Percentiles rank a stretch among this genome's conserved stretches.
Evolutionary conservation across 92 coral and sea anemone species (phyloP).

Genomic region (Epizoanthus fatuus): DNA sequence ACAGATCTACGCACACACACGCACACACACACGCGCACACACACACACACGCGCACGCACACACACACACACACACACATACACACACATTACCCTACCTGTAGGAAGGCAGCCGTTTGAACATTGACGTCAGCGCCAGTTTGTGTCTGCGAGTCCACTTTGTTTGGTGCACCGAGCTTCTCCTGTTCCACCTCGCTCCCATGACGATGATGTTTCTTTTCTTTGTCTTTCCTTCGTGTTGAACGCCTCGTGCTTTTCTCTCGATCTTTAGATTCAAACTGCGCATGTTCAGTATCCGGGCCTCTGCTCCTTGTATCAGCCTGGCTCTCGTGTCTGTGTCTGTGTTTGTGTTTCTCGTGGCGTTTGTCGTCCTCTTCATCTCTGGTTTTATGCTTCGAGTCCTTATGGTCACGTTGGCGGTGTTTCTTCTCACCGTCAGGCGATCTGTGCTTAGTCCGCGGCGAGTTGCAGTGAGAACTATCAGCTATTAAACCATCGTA

Average conservation of each 20-base stretch:
- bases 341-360: slow-evolving; percentile 32
- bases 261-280: not conserved
- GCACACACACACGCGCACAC: not conserved
- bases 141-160: slow-evolving; percentile 23
- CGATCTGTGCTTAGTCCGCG: slow-evolving; percentile 11
- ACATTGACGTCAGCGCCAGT: slow-evolving; percentile 24
- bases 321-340: slow-evolving; percentile 15
- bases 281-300: slow-evolving; percentile 20
- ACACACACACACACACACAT: not conserved
- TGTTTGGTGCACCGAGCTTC: not conserved
- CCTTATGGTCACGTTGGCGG: slow-evolving; percentile 25
- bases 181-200: not conserved
- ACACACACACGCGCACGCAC: not conserved
- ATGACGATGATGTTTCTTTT: slow-evolving; percentile 5
- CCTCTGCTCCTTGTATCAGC: slow-evolving; percentile 12
- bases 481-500: not conserved
- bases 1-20: not conserved
- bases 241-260: slow-evolving; percentile 2
- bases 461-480: slow-evolving; percentile 8
- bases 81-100: not conserved
- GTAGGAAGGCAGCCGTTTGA: slow-evolving; percentile 22
- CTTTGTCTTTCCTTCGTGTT: slow-evolving; percentile 21
- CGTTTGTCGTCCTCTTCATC: slow-evolving; percentile 51
- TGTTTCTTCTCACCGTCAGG: slow-evolving; percentile 13
- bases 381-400: slow-evolving; percentile 40